Evolutionary conservation across 1,140 invertebrate genomes (phyloP).

Genomic region (Danaus melanippus): DNA sequence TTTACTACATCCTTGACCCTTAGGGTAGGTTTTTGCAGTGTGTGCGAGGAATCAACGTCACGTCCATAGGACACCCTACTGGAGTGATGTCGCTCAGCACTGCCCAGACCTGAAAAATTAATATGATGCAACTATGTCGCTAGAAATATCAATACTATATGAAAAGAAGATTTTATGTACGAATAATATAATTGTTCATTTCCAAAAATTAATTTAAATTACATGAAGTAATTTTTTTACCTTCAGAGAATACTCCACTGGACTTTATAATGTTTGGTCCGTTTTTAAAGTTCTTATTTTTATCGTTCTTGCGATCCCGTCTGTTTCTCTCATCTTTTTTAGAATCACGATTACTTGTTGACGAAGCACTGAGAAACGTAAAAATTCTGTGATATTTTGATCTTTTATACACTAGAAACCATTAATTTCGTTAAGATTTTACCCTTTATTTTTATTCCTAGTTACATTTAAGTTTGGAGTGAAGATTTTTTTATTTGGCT

Average conservation of each 20-base stretch:
- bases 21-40: conserved; percentile 53
- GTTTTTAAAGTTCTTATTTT: conserved; percentile 43
- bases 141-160: background rate
- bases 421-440: conserved; percentile 14
- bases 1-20: conserved; percentile 59
- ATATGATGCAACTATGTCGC: background rate
- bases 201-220: conserved; percentile 2
- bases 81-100: conserved; percentile 35
- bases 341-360: conserved; percentile 26
- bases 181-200: background rate
- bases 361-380: conserved; percentile 27
- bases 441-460: conserved; percentile 68
- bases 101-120: conserved; percentile 45
- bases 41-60: conserved; percentile 27
- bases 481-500: conserved; percentile 66
- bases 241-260: conserved; percentile 67
- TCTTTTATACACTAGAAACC: background rate
- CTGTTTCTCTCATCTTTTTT: conserved; percentile 44
- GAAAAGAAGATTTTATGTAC: background rate
- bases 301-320: conserved; percentile 41
- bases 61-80: conserved; percentile 38
- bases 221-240: conserved; percentile 15
- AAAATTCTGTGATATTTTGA: background rate
- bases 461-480: conserved; percentile 63
- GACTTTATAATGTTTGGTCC: conserved; percentile 59